Evolutionary conservation across 2,113 vertebrate genomes (phyloP), one percentile per base, ranked within the genome.

Genomic region (Procavia capensis): DNA sequence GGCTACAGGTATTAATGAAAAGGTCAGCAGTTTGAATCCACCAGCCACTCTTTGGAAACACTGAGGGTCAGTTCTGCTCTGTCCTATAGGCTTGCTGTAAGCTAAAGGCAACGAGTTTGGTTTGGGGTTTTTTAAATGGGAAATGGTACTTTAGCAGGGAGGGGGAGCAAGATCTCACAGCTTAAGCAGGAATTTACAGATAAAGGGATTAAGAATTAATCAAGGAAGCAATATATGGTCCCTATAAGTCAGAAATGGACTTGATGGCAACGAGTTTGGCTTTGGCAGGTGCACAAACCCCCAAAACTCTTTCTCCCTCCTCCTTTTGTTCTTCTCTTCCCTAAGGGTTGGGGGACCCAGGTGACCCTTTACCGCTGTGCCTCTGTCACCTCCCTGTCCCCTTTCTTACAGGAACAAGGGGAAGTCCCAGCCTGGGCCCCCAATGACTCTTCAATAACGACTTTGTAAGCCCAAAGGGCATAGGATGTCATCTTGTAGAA

Each of bases 401-500:
- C 63, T 64, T 84, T 79, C n/a, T 6, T 74, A 45, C 85, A 83
- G 36, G 68, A 90, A 11, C 31, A 11, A 0, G 91, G 97, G 96
- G 91, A 96, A 96, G 50, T 85, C 95, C 96, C 95, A 50, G 29
- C 24, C 45, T 13, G 19, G 75, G 74, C 5, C 24, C 24, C n/a
- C 8, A 5, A 9, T 82, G 88, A 96, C 41, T 63, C 93, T 84
- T 59, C 41, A 2, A 43, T 66, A 57, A 92, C 78, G 81, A 64
- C 36, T 95, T 96, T 57, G 79, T 13, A 83, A 91, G 22, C 89
- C 91, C 93, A 97, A 90, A 97, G 91, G 91, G 89, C 95, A 93
- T 47, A 85, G 78, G 31, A 61, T 85, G 87, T 94, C 45, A 70
- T 45, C 61, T 80, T 66, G 36, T 22, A 93, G 41, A 86, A 90